Conservation (phyloP, 2,113 vertebrate genomes). For the Pygoscelis antarcticus region DNA sequence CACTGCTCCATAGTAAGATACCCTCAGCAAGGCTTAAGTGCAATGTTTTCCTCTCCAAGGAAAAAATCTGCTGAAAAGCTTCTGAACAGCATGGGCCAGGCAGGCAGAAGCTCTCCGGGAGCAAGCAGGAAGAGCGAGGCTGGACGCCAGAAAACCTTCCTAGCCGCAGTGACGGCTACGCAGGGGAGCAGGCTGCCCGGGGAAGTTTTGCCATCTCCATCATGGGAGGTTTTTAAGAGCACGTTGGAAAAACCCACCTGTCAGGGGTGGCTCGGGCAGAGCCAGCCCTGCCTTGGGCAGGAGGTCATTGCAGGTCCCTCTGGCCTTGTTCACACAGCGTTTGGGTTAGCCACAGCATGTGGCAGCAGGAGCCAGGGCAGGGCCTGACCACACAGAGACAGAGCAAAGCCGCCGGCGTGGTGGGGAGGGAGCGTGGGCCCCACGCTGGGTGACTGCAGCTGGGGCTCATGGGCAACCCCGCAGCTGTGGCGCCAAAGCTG, state of each 20-base stretch:
- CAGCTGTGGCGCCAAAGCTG: accelerated
- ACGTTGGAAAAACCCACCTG: background rate
- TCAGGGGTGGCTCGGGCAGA: background rate
- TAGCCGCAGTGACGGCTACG: accelerated
- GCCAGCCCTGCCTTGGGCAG: background rate
- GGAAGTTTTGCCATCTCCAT: background rate
- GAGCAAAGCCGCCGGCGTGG: background rate
- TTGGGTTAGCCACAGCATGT: background rate
- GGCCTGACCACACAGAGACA: accelerated
- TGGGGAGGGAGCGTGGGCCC: background rate
- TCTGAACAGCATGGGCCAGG: too few relatives aligned
- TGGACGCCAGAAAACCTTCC: background rate
- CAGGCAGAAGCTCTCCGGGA: background rate
- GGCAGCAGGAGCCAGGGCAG: background rate
- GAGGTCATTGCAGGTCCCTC: background rate
- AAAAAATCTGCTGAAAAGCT: background rate
- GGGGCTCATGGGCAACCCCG: background rate
- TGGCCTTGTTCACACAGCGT: background rate
- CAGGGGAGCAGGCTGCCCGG: background rate
- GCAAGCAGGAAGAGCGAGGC: background rate
- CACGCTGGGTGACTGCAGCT: background rate
- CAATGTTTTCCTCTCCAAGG: background rate
- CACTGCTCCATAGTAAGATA: background rate
- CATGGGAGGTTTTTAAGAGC: background rate
- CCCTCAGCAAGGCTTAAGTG: too few relatives aligned